Conservation (phyloP, 2,797 vertebrate genomes). For the Enteromius mattozi region DNA sequence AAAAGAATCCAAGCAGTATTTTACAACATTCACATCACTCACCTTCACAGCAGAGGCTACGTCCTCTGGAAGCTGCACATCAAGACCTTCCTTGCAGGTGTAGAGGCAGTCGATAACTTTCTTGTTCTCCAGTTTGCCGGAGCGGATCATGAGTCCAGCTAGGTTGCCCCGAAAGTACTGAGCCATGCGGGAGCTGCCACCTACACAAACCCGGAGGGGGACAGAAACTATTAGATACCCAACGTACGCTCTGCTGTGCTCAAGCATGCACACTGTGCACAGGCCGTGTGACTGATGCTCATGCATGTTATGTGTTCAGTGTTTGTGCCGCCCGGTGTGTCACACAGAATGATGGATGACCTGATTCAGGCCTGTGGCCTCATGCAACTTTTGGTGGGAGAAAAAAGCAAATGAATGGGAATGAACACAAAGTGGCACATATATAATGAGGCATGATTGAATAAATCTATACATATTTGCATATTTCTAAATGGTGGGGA, state of each 20-base stretch:
- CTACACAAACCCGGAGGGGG: conserved; percentile 69
- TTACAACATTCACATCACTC: conserved; percentile 46
- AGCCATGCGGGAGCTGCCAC: conserved; percentile 88
- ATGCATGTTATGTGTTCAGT: conserved; percentile 90
- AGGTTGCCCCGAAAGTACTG: conserved; percentile 96
- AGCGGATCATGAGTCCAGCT: conserved; percentile 91
- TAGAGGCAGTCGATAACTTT: conserved; percentile 98
- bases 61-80: conserved; percentile 87
- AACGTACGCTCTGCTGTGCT: conserved; percentile 32
- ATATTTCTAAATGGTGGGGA: background rate
- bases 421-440: conserved; percentile 28
- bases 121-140: conserved; percentile 94
- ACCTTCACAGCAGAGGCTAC: conserved; percentile 88
- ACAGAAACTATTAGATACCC: conserved; percentile 15
- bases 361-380: conserved; percentile 55
- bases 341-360: conserved; percentile 65
- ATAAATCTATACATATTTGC: conserved; percentile 4
- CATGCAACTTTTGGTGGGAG: conserved; percentile 69
- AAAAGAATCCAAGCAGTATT: background rate
- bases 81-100: conserved; percentile 96
- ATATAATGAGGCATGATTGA: conserved; percentile 17
- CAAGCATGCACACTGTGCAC: conserved; percentile 66
- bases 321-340: conserved; percentile 51
- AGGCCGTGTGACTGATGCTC: conserved; percentile 69
- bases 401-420: conserved; percentile 49